phyloP scores from a whole-genome alignment of 2,797 vertebrate species.

The Anabacerthia variegaticeps region DNA sequence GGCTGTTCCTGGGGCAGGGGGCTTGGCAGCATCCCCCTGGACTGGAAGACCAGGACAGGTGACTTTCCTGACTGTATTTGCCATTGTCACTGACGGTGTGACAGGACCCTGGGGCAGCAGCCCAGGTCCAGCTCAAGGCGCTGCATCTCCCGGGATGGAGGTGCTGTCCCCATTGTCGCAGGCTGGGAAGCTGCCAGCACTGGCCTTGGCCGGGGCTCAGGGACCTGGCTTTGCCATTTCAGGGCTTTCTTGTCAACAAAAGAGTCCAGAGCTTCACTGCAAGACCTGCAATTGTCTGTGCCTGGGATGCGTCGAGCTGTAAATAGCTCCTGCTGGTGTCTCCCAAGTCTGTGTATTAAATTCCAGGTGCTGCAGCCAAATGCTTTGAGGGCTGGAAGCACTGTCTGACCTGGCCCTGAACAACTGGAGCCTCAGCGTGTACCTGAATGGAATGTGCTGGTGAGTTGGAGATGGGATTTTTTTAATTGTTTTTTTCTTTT shows the following conservation, averaged over 20 bases:
- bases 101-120: neutral
- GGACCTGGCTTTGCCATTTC: neutral
- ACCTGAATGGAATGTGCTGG: neutral
- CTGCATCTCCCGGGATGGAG: neutral
- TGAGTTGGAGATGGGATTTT: neutral
- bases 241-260: neutral
- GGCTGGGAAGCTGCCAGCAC: neutral
- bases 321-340: neutral
- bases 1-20: neutral
- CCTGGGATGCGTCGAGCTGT: neutral
- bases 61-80: neutral
- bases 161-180: fast-evolving
- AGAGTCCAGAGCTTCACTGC: neutral
- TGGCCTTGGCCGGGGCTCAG: neutral
- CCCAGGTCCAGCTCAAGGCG: neutral
- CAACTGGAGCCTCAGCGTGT: fast-evolving
- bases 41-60: neutral
- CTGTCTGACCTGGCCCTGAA: neutral
- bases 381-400: neutral
- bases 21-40: neutral
- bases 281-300: neutral
- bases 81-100: neutral
- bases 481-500: neutral
- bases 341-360: neutral
- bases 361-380: neutral